Conservation (phyloP, 2,888 invertebrate genomes). For the Vanessa cardui region DNA sequence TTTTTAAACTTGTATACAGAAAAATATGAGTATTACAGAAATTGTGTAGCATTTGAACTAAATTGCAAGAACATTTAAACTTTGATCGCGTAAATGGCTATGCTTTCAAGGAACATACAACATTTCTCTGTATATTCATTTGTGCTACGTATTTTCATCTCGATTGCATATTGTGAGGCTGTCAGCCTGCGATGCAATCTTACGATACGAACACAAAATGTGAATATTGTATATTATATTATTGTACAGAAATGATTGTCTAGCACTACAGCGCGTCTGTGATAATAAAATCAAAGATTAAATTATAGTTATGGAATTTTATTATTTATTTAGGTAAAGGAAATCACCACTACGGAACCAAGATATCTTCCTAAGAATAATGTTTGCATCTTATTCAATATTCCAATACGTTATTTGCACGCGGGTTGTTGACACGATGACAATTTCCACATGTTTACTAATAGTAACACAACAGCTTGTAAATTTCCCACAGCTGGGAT, state of each 20-base stretch:
- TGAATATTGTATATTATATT: constrained; percentile 1
- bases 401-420: no score
- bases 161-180: constrained; percentile 16
- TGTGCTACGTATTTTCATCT: constrained; percentile 12
- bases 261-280: not conserved
- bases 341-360: no score
- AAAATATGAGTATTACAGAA: not conserved
- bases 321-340: not conserved
- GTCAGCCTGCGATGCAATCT: constrained; percentile 11
- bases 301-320: not conserved
- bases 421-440: no score
- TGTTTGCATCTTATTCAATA: no score
- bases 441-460: no score
- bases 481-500: no score
- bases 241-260: constrained; percentile 3
- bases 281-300: not conserved
- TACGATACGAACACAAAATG: constrained; percentile 15
- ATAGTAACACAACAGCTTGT: no score
- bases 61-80: constrained; percentile 1
- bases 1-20: not conserved
- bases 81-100: constrained; percentile 1
- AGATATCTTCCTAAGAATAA: no score
- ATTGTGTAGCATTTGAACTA: not conserved
- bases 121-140: constrained; percentile 13
- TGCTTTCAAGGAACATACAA: not conserved